A percentile compares a stretch with the other conserved stretches of the same genome.
These are phyloP conservation scores for Tamandua tetradactyla DNA, from an alignment of 2,797 vertebrate genomes.

Conservation along the genomic window DNA sequence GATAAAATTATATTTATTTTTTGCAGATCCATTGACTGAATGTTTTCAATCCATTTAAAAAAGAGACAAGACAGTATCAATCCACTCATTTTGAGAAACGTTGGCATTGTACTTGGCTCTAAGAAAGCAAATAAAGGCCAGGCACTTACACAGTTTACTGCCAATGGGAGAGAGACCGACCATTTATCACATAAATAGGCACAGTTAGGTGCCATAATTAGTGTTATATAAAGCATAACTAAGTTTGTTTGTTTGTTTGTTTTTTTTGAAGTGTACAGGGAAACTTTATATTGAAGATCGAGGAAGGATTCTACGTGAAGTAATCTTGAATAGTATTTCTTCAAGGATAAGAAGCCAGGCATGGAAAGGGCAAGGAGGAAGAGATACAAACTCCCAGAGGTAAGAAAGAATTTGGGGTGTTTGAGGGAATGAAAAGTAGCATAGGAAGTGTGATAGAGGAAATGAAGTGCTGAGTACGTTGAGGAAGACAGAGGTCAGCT, in stretches of 20 bases:
- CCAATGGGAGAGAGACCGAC: background rate
- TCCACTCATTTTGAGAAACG: background rate
- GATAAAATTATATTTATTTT: background rate
- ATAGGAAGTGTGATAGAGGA: background rate
- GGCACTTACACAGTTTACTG: background rate
- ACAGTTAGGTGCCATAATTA: background rate
- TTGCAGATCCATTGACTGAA: background rate
- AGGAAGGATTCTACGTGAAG: background rate
- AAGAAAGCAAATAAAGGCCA: background rate
- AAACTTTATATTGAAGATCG: background rate
- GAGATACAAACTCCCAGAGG: background rate
- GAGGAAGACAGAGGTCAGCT: background rate
- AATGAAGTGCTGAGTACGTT: background rate
- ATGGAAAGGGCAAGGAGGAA: background rate
- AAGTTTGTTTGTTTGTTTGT: too few species aligned
- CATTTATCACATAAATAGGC: background rate
- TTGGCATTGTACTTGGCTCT: background rate
- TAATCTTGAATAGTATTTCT: background rate
- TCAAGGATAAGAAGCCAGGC: background rate
- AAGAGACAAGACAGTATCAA: background rate
- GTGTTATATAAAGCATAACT: background rate
- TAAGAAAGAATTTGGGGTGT: background rate
- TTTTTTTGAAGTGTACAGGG: background rate
- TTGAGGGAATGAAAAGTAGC: background rate
- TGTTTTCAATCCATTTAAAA: conserved; percentile 17